Percentiles rank a stretch among this genome's conserved stretches.
These are phyloP conservation scores for Varanus salvator DNA, from an alignment of 2,113 vertebrate species.

Conservation along the genomic window DNA sequence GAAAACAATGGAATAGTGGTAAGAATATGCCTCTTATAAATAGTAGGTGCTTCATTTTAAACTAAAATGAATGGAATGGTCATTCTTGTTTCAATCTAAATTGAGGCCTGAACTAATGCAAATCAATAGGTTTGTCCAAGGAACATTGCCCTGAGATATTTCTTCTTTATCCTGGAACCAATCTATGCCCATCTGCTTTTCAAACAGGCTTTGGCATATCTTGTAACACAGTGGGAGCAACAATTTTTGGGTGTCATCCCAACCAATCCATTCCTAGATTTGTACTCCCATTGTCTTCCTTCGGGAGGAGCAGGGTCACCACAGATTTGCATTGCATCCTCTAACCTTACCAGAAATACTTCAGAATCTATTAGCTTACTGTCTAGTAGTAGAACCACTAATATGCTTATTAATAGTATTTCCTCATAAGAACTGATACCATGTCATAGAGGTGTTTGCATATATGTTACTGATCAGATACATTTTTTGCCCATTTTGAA, in stretches of 20 bases:
- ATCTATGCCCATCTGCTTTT: not conserved
- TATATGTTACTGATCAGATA: not conserved
- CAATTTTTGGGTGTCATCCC: not conserved
- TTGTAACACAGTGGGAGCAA: not conserved
- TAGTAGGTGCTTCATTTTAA: not conserved
- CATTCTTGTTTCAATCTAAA: not conserved
- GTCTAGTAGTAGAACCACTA: no score
- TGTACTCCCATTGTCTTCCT: not conserved
- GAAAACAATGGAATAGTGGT: constrained; percentile 9
- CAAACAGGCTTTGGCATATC: not conserved
- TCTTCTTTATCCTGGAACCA: no score
- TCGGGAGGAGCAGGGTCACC: not conserved
- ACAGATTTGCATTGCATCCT: not conserved
- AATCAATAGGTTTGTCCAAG: not conserved
- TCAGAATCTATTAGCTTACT: not conserved
- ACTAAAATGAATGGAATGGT: constrained; percentile 34
- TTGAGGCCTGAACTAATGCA: not conserved
- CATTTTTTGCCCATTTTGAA: not conserved
- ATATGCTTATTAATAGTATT: not conserved
- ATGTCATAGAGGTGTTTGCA: not conserved
- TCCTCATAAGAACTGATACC: not conserved
- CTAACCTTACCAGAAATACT: not conserved
- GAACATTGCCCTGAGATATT: not conserved
- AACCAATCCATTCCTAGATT: not conserved
- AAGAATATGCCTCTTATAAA: not conserved